phyloP scores from a whole-genome alignment of 2,113 vertebrate species.

The Pungitius pungitius region DNA sequence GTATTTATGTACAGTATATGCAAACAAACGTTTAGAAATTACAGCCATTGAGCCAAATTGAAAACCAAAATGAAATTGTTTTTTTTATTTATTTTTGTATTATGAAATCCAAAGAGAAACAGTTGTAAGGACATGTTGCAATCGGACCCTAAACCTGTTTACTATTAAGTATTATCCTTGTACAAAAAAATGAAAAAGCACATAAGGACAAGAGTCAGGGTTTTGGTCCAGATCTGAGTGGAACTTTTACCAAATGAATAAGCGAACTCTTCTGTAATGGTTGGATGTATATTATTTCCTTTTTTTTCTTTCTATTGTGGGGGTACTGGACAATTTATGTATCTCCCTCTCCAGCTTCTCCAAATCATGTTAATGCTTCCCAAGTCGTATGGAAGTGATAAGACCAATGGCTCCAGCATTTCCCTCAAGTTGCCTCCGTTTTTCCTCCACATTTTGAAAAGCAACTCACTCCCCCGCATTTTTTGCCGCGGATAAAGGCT shows the following conservation, averaged over 20 bases:
- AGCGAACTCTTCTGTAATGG: constrained; percentile 72
- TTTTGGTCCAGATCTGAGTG: constrained; percentile 73
- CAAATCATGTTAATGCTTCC: constrained; percentile 45
- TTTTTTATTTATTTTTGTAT: constrained; percentile 80
- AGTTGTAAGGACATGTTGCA: constrained; percentile 71
- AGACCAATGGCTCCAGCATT: constrained; percentile 57
- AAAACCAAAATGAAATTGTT: constrained; percentile 77
- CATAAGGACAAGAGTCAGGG: constrained; percentile 76
- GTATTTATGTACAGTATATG: constrained; percentile 76
- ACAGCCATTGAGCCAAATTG: constrained; percentile 79
- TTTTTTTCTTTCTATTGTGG: constrained; percentile 52
- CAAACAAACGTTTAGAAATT: constrained; percentile 58
- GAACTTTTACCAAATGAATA: constrained; percentile 69
- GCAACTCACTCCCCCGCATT: constrained; percentile 29
- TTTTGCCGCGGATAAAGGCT: constrained; percentile 33
- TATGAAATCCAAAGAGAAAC: constrained; percentile 75
- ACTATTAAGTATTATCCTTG: constrained; percentile 51
- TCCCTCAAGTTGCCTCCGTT: constrained; percentile 63
- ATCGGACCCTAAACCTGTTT: constrained; percentile 80
- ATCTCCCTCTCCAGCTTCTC: constrained; percentile 60
- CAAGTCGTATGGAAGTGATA: constrained; percentile 49
- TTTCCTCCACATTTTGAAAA: constrained; percentile 47
- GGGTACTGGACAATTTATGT: constrained; percentile 75
- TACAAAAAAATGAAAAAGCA: constrained; percentile 75
- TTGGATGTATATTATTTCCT: constrained; percentile 39